Conservation (phyloP, 2,888 invertebrate species). For the Agrenia bidenticulata region DNA sequence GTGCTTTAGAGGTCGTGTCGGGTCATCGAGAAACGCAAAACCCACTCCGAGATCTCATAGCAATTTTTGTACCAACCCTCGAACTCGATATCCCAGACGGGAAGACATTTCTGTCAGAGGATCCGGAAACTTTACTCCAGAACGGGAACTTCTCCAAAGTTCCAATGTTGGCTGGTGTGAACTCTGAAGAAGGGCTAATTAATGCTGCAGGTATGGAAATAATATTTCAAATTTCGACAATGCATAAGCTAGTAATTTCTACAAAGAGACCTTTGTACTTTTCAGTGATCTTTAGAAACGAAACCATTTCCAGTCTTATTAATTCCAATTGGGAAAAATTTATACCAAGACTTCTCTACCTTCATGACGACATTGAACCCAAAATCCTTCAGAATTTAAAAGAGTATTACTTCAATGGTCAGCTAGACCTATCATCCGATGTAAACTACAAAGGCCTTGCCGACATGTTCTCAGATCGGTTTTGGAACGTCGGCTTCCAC, state of each 20-base stretch:
- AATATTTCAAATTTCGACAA: too few species aligned
- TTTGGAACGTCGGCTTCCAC: constrained; percentile 27
- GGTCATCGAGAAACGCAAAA: constrained; percentile 31
- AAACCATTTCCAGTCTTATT: constrained; percentile 6
- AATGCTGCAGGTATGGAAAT: constrained; percentile 21
- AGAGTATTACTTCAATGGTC: constrained; percentile 24
- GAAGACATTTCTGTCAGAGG: constrained; percentile 31
- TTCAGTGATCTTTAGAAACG: constrained; percentile 31
- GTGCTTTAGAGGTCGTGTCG: constrained; percentile 28
- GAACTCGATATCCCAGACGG: constrained; percentile 29
- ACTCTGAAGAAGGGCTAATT: constrained; percentile 41
- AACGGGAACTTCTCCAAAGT: constrained; percentile 35
- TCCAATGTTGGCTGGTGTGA: constrained; percentile 42
- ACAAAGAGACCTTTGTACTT: too few species aligned
- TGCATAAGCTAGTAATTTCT: too few species aligned
- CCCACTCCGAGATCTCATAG: constrained; percentile 8
- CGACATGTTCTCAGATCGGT: constrained; percentile 31
- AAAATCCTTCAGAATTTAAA: constrained; percentile 22
- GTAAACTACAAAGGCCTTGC: constrained; percentile 24
- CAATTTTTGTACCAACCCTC: constrained; percentile 39
- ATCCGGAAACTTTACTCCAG: constrained; percentile 28
- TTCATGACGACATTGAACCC: constrained; percentile 26
- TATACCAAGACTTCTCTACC: constrained; percentile 28
- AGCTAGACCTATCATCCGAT: constrained; percentile 17
- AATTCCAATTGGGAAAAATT: constrained; percentile 17